phyloP scores from a whole-genome alignment of 2,888 invertebrate species.

The Cyclophora punctaria region DNA sequence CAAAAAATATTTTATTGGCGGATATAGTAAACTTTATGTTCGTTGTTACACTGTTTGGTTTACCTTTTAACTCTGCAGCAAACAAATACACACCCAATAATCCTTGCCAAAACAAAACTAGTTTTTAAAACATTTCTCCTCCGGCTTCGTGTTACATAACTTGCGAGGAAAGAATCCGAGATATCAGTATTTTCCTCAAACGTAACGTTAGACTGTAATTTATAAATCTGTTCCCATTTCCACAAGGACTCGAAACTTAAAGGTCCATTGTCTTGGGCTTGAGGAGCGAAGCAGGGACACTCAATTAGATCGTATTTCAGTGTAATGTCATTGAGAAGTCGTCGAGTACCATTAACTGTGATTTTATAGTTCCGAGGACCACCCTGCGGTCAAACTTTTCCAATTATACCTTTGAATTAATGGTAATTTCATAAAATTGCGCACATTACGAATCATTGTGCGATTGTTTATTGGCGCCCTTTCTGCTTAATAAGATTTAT shows the following conservation, averaged over 20 bases:
- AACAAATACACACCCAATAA: no score
- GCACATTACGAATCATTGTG: conserved; percentile 29
- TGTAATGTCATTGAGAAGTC: conserved; percentile 54
- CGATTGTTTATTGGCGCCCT: conserved; percentile 24
- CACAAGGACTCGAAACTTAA: conserved; percentile 4
- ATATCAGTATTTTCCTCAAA: background rate
- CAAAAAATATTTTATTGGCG: conserved; percentile 9
- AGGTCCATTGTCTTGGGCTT: conserved; percentile 18
- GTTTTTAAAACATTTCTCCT: no score
- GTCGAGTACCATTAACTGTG: conserved; percentile 47
- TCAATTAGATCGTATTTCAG: conserved; percentile 49
- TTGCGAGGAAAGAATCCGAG: background rate
- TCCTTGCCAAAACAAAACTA: no score
- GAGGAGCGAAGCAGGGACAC: conserved; percentile 27
- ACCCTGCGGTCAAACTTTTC: conserved; percentile 46
- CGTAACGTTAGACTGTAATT: background rate
- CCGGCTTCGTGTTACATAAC: no score
- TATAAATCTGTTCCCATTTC: conserved; percentile 3
- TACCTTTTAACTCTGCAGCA: no score
- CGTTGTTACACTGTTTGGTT: no score
- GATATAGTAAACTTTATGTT: background rate
- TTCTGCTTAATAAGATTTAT: conserved; percentile 15
- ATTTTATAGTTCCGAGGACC: conserved; percentile 55
- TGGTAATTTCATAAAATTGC: conserved; percentile 44
- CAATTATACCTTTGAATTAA: conserved; percentile 50